Conservation (phyloP, 2,888 invertebrate species). For the Bombylius discolor region DNA sequence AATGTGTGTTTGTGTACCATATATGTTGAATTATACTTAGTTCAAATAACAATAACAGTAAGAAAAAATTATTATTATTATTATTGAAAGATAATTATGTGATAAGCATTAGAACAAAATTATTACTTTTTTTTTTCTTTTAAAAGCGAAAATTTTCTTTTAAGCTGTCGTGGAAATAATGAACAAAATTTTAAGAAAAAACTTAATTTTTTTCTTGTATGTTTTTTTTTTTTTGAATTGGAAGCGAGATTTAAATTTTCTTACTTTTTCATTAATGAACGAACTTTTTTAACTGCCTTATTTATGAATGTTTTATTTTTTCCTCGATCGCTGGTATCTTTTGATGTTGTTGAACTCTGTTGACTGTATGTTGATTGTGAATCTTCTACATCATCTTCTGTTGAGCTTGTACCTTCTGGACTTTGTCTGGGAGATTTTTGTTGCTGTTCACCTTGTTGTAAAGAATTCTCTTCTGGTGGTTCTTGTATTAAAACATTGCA, state of each 20-base stretch:
- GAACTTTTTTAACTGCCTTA: slow-evolving; percentile 70
- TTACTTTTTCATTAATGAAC: slow-evolving; percentile 53
- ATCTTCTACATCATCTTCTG: slow-evolving; percentile 33
- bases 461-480: not conserved
- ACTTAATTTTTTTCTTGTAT: no score
- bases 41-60: no score
- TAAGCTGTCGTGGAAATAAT: no score
- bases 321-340: slow-evolving; percentile 36
- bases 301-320: slow-evolving; percentile 74
- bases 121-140: no score
- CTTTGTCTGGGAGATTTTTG: slow-evolving; percentile 22
- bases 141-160: no score
- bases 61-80: no score
- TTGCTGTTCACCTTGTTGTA: not conserved
- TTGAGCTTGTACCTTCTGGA: slow-evolving; percentile 35
- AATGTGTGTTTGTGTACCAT: no score
- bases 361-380: slow-evolving; percentile 20
- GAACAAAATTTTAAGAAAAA: no score
- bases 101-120: no score
- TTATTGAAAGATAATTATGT: no score
- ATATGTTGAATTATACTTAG: no score
- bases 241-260: slow-evolving; percentile 10
- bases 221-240: not conserved
- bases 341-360: slow-evolving; percentile 16
- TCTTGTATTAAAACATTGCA: not conserved